Evolutionary conservation across 2,113 vertebrate genomes (phyloP), one percentile per base, ranked within the genome.

Genomic region (Amphilophus citrinellus): DNA sequence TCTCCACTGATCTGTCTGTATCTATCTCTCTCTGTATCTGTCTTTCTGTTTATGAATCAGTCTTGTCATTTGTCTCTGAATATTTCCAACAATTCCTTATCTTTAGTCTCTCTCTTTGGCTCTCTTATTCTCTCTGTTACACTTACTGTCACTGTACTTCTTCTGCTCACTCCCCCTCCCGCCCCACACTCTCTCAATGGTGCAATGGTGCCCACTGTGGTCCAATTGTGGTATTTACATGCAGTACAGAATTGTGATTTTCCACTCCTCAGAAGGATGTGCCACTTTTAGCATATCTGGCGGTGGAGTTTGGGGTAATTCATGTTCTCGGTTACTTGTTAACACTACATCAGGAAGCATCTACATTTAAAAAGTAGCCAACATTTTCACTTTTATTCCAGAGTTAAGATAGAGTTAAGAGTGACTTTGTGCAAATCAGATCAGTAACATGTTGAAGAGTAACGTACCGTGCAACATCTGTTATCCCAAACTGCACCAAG

Each of bases 161-260:
- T 91, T 76, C 65, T 66, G 47, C 81, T 86, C 89, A 83, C 82
- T 80, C 22, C 71, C 85, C 79, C 47, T 37, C 87, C 84, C 77
- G 62, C 47, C 85, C 79, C 75, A 42, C 85, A 81, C 84, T 84
- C 79, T 88, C 71, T 91, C 39, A 86, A 59, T 87, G 92, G 87
- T 89, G 77, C 84, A 90, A 63, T 87, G 78, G 84, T 75, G 76
- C 93, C 91, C 83, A 84, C 88, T 94, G 88, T 91, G 85, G 91
- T 90, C 76, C 77, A 87, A 50, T 82, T 88, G 90, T 92, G 86
- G 79, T 90, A 68, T 90, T 91, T 90, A 92, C 89, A 71, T 89
- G 80, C 58, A 88, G 86, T 85, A n/a, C 77, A 87, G 61, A 83
- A 24, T 59, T 76, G 35, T 88, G 57, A 84, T 65, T 82, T 76